These are phyloP conservation scores for Cebus imitator DNA, from an alignment of 2,113 vertebrate genomes.

Conservation along the genomic window DNA sequence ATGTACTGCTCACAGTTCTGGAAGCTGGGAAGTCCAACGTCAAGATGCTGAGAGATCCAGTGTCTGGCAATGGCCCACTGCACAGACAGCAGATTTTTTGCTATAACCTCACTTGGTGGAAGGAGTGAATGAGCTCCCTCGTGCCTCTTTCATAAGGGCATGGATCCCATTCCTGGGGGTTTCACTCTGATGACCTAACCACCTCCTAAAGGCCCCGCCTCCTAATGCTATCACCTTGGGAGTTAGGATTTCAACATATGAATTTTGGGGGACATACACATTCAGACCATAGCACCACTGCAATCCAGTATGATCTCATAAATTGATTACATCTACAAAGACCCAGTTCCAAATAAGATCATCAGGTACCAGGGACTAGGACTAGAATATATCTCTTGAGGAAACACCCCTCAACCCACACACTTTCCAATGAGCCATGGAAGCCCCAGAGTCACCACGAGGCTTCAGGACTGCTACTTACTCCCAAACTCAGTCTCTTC, in stretches of 20 bases:
- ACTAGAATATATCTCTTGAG: background rate
- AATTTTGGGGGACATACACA: background rate
- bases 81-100: background rate
- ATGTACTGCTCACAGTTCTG: background rate
- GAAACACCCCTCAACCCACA: background rate
- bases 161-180: no score
- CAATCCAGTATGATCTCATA: background rate
- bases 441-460: background rate
- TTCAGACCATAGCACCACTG: background rate
- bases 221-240: background rate
- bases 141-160: background rate
- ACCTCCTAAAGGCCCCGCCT: background rate
- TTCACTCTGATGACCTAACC: background rate
- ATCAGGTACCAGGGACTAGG: background rate
- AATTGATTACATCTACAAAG: background rate
- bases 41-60: background rate
- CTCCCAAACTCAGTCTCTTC: background rate
- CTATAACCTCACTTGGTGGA: background rate
- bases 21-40: background rate
- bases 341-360: background rate
- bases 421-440: background rate
- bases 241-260: background rate
- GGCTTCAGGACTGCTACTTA: background rate
- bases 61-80: background rate
- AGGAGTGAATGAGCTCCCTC: background rate